phyloP scores from a whole-genome alignment of 2,113 vertebrate species.

The Athene cunicularia region DNA sequence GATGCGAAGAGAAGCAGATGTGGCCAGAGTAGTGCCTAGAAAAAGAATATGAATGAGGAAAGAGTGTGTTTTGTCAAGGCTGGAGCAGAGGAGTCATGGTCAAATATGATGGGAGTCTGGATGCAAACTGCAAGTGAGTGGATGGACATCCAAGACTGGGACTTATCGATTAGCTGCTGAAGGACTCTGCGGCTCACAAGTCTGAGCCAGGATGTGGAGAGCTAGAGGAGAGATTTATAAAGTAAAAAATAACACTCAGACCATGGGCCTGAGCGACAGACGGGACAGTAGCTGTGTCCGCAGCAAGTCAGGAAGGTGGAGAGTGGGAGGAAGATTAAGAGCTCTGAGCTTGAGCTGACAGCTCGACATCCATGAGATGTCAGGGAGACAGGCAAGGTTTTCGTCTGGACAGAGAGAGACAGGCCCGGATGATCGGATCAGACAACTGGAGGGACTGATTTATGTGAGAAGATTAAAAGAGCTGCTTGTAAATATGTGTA shows the following conservation, averaged over 20 bases:
- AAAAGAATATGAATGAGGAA: background rate
- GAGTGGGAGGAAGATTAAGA: slow-evolving; percentile 60
- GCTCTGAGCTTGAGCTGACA: slow-evolving; percentile 53
- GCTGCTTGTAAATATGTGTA: slow-evolving; percentile 62
- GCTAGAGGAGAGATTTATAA: background rate
- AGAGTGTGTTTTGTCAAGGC: background rate
- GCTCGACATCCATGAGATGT: slow-evolving; percentile 52
- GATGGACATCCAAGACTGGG: background rate
- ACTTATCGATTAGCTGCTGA: background rate
- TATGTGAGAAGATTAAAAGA: slow-evolving; percentile 62
- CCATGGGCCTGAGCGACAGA: background rate
- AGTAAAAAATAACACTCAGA: background rate
- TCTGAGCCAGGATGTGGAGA: background rate
- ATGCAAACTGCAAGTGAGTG: background rate
- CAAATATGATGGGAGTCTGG: background rate
- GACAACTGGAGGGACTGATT: slow-evolving; percentile 58
- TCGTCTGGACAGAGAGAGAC: slow-evolving; percentile 13
- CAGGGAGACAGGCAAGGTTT: slow-evolving; percentile 32
- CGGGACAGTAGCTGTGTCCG: background rate
- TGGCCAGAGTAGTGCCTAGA: background rate
- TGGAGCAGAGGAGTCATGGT: background rate
- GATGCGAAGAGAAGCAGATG: background rate
- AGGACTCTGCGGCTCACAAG: background rate
- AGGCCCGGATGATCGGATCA: slow-evolving; percentile 23
- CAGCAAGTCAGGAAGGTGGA: slow-evolving; percentile 11